phyloP scores from a whole-genome alignment of 2,797 vertebrate genomes.

The Takifugu rubripes region DNA sequence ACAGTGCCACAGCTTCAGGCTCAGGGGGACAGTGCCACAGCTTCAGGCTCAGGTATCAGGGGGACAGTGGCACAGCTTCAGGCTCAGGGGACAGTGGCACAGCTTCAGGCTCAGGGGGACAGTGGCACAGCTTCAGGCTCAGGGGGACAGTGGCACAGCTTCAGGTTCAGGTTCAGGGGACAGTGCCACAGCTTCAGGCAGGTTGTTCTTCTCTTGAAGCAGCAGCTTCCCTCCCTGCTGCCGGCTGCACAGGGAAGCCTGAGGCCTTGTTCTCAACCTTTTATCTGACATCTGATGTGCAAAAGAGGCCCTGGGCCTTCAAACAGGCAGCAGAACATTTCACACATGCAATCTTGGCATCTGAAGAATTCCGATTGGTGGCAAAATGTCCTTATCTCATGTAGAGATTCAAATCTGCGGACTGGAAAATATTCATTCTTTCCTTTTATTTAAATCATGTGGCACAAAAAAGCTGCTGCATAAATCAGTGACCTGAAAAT shows the following conservation, averaged over 20 bases:
- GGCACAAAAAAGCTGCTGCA: slow-evolving; percentile 7
- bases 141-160: slow-evolving; percentile 15
- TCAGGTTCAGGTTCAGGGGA: slow-evolving; percentile 7
- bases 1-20: too few relatives aligned
- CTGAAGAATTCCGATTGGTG: slow-evolving; percentile 9
- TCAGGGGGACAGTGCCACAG: too few relatives aligned
- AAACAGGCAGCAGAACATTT: slow-evolving; percentile 31
- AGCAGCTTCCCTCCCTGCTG: slow-evolving; percentile 44
- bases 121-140: too few relatives aligned
- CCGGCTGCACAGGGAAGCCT: slow-evolving; percentile 56
- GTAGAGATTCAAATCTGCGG: slow-evolving; percentile 1
- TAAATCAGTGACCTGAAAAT: slow-evolving; percentile 11
- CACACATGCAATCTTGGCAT: slow-evolving; percentile 23
- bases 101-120: too few relatives aligned
- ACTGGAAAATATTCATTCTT: slow-evolving; percentile 3
- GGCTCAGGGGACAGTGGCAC: too few relatives aligned
- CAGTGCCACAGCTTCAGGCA: slow-evolving; percentile 26
- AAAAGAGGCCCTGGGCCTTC: slow-evolving; percentile 44
- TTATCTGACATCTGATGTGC: slow-evolving; percentile 51
- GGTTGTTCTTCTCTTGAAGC: slow-evolving; percentile 28
- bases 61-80: too few relatives aligned
- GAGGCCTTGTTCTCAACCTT: slow-evolving; percentile 52
- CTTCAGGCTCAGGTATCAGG: too few relatives aligned
- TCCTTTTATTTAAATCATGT: slow-evolving; percentile 3
- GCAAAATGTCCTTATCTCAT: slow-evolving; percentile 16